Evolutionary conservation across 2,888 invertebrate species (phyloP).

Genomic region (Ptychoptera contaminata): DNA sequence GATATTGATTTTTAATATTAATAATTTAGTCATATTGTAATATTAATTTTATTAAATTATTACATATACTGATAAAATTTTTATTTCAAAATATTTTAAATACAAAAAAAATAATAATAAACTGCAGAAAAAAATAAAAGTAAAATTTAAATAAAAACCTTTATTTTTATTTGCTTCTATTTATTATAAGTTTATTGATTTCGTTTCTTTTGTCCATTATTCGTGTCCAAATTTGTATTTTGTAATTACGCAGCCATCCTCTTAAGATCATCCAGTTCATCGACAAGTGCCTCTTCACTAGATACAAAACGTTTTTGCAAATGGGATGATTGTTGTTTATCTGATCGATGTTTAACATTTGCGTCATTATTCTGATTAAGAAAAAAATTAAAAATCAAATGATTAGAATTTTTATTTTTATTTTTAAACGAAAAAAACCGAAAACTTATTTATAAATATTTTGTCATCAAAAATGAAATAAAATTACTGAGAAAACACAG

Average conservation of each 20-base stretch:
- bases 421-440: too few relatives aligned
- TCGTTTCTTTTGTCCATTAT: neutral
- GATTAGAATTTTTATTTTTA: too few relatives aligned
- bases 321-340: neutral
- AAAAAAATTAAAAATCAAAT: neutral
- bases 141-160: neutral
- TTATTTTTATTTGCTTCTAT: neutral
- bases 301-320: constrained; percentile 49
- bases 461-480: too few relatives aligned
- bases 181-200: neutral
- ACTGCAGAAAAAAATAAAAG: too few relatives aligned
- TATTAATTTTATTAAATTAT: too few relatives aligned
- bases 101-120: too few relatives aligned
- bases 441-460: too few relatives aligned
- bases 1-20: neutral
- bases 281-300: constrained; percentile 44
- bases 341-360: neutral
- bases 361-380: neutral
- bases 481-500: too few relatives aligned
- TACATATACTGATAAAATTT: too few relatives aligned
- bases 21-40: too few relatives aligned
- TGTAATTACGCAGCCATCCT: constrained; percentile 30
- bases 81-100: too few relatives aligned
- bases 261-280: constrained; percentile 47
- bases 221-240: constrained; percentile 1